These are phyloP conservation scores for Guaruba guarouba DNA, from an alignment of 2,113 vertebrate genomes.

Conservation along the genomic window DNA sequence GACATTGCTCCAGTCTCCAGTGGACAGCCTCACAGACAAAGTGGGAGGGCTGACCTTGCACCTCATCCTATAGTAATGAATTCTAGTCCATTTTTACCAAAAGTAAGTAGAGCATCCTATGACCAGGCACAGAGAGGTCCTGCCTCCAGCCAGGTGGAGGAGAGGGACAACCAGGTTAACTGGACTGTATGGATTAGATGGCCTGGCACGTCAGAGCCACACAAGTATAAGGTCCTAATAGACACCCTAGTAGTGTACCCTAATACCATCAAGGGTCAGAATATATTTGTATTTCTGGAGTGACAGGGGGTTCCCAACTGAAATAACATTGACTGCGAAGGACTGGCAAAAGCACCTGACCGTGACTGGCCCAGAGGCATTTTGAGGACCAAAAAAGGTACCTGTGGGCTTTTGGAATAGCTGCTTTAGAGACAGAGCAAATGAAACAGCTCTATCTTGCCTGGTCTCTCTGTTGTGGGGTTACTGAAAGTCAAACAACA, in stretches of 20 bases:
- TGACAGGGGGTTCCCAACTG: not conserved
- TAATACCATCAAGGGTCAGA: not conserved
- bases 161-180: not conserved
- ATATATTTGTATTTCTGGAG: not conserved
- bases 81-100: not conserved
- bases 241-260: not conserved
- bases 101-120: not conserved
- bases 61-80: not conserved
- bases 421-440: not conserved
- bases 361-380: not conserved
- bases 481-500: no score
- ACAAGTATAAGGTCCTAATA: not conserved
- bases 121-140: not conserved
- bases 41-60: not conserved
- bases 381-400: not conserved
- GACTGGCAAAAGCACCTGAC: not conserved
- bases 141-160: not conserved
- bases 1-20: not conserved
- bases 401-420: not conserved
- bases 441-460: no score
- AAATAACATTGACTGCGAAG: not conserved
- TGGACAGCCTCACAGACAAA: not conserved
- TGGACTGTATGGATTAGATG: not conserved
- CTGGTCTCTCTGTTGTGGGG: no score
- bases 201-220: not conserved